phyloP scores from a whole-genome alignment of 1,140 invertebrate species.

The Eriocheir sinensis region DNA sequence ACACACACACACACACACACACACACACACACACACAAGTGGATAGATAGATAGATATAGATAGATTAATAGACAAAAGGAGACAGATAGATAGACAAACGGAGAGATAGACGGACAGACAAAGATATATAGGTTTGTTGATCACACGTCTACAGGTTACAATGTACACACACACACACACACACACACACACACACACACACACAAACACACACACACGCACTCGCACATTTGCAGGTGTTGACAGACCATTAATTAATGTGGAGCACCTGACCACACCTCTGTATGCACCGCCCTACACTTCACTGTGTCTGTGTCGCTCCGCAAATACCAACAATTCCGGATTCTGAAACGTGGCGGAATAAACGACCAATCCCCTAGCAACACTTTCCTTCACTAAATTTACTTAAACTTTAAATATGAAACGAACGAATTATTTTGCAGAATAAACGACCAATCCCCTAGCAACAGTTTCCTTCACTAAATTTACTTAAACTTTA shows the following conservation, averaged over 20 bases:
- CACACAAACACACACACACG: neutral
- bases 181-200: too few species aligned
- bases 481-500: neutral
- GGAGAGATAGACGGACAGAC: too few species aligned
- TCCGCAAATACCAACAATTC: neutral
- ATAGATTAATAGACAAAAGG: too few species aligned
- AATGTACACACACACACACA: too few species aligned
- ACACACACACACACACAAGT: too few species aligned
- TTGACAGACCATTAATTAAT: neutral
- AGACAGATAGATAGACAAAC: too few species aligned
- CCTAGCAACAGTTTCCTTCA: neutral
- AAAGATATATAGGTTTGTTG: too few species aligned
- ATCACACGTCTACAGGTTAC: too few species aligned
- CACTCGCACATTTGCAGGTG: too few species aligned
- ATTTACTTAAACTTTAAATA: neutral
- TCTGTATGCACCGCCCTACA: neutral
- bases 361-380: neutral
- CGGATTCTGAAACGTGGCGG: neutral
- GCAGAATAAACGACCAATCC: neutral
- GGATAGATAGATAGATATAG: too few species aligned
- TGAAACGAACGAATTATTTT: too few species aligned
- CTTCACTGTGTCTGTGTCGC: slow-evolving; percentile 9
- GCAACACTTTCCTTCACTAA: neutral
- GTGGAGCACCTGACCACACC: neutral
- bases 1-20: too few species aligned